These are phyloP conservation scores for Alauda arvensis DNA, from an alignment of 2,797 vertebrate species.

Conservation along the genomic window DNA sequence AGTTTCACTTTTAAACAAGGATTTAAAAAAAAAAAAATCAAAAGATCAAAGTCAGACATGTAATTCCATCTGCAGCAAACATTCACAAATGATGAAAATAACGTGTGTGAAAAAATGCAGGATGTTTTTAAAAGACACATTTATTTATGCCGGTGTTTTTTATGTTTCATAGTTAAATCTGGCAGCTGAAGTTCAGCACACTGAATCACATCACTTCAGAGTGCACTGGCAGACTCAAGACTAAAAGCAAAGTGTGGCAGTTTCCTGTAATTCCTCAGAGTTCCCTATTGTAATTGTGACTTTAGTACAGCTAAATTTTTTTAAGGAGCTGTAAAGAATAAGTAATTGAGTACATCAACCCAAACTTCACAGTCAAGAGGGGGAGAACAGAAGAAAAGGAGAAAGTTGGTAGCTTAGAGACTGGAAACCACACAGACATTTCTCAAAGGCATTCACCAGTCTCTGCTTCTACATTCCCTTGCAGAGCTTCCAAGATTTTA, in stretches of 20 bases:
- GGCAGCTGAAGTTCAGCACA: not conserved
- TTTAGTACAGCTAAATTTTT: not conserved
- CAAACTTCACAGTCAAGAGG: not conserved
- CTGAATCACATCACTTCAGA: not conserved
- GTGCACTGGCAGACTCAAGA: not conserved
- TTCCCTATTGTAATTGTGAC: not conserved
- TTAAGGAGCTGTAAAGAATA: not conserved
- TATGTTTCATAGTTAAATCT: not conserved
- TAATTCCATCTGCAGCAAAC: not conserved
- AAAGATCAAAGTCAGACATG: not conserved
- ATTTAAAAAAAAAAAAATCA: too few species aligned
- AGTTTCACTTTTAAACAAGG: not conserved
- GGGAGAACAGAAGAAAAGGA: not conserved
- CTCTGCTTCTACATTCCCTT: not conserved
- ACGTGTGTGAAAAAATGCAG: not conserved
- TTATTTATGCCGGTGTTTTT: not conserved
- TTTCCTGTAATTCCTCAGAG: not conserved
- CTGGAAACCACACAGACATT: not conserved
- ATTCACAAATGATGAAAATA: not conserved
- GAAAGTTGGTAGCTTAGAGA: not conserved
- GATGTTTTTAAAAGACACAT: not conserved
- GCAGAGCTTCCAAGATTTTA: not conserved
- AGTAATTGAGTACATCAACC: not conserved
- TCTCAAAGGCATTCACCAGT: not conserved
- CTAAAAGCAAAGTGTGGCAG: not conserved